phyloP scores from a whole-genome alignment of 2,888 invertebrate genomes.

The Troides helena region DNA sequence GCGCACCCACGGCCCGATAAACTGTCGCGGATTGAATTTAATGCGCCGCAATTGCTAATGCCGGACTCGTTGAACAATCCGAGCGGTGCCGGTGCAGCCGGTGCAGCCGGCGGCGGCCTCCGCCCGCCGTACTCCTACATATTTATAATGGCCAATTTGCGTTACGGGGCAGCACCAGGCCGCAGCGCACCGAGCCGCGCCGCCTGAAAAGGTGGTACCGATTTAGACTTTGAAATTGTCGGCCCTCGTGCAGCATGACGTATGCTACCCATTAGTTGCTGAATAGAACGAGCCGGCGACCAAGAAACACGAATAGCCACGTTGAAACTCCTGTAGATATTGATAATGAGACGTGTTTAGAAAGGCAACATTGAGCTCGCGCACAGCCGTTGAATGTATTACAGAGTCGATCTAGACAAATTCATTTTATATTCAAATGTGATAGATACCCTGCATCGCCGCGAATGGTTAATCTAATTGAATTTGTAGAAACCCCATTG shows the following conservation, averaged over 20 bases:
- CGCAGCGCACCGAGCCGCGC: conserved; percentile 30
- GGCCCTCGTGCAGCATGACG: conserved; percentile 43
- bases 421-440: conserved; percentile 4
- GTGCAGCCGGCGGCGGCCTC: conserved; percentile 43
- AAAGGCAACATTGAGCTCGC: conserved; percentile 28
- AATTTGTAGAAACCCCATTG: too few relatives aligned
- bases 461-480: too few relatives aligned
- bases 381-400: conserved; percentile 7
- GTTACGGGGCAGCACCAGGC: conserved; percentile 29
- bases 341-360: conserved; percentile 29
- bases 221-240: conserved; percentile 53
- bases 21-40: conserved; percentile 62
- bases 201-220: conserved; percentile 55
- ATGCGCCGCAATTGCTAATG: conserved; percentile 56
- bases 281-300: conserved; percentile 22
- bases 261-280: conserved; percentile 33
- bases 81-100: conserved; percentile 56
- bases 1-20: conserved; percentile 50
- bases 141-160: conserved; percentile 50
- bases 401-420: conserved; percentile 12
- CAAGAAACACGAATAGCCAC: conserved; percentile 26
- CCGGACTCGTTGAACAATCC: conserved; percentile 61
- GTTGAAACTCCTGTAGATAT: conserved; percentile 25
- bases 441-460: too few relatives aligned
- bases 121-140: conserved; percentile 67